Base-by-base conservation (phyloP, 1,140 invertebrate species). In the Eumaeus atala region DNA sequence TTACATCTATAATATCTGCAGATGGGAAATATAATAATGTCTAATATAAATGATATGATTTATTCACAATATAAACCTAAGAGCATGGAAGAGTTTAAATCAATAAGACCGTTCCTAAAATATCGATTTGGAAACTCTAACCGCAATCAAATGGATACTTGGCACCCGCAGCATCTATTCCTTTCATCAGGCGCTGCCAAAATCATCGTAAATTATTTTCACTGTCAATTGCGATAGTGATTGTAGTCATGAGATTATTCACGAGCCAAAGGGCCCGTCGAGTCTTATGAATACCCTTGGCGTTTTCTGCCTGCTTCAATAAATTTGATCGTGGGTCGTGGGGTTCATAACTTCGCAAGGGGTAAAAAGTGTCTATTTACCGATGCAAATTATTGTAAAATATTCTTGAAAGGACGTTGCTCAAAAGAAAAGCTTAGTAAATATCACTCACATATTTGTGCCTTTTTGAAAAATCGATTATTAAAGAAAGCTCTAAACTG, bases 101-200 rank as follows among this genome's bases (percentile, higher is more conserved):
- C 47, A 48, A 48, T 48, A 48, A 28, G 28, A 48, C 47, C 18
- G 9, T 48, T 16, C 47, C 18, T 28, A 48, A 48, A 48, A 48
- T 48, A 48, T 48, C 47, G 28, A 48, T 48, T 48, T 48, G 47
- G 47, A 48, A 48, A 48, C 47, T 48, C 47, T 18, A 21, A 48
- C 18, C 5, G 47, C 47, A 11, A 48, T 48, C 47, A 28, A 28
- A 48, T 48, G 47, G 21, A 48, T 48, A 34, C 47, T 48, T 48
- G 47, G 47, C 47, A 48, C 47, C 18, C 47, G 28, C 21, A 48
- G 17, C 21, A n/a, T 48, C 47, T 28, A n/a, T n/a, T 48, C 18
- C 47, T 48, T 11, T n/a, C 47, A 18, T 9, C 21, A 28, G 10
- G 47, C n/a, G 17, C 21, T 16, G 47, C 47, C 47, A 48, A 48